Base-by-base conservation (phyloP, 2,888 invertebrate species). In the Phrixothrix hirtus region DNA sequence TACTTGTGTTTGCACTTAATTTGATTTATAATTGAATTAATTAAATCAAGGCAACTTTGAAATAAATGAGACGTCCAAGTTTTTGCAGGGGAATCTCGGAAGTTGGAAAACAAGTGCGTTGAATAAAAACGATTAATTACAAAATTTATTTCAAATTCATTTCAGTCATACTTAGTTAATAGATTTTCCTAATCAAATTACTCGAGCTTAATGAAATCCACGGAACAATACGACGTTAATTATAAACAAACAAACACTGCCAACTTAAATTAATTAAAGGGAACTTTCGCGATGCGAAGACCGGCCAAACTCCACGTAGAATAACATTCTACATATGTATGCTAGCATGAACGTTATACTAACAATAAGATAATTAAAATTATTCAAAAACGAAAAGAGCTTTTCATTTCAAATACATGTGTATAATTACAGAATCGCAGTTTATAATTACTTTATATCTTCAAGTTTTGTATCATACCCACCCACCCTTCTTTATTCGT, bases 121-220 rank as follows among this genome's bases (percentile, higher is more conserved):
- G 64, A 64, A 69, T 66, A 70, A 72, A 71, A 70, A 65, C 69
- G 66, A 70, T 71, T 71, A 72, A 71, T 71, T 70, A 69, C 66
- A 61, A 65, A 72, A 70, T 71, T 68, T 69, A 70, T 70, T 71
- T 66, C 62, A 61, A 67, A 66, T 67, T 67, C 66, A 66, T 70
- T 66, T 64, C 64, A 65, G 67, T 68, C 67, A 69, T 67, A 65
- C 62, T 65, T 60, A 68, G 67, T 70, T 69, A 69, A 70, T 70
- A 70, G 70, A 66, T 68, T 71, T 55, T 69, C 65, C 66, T 71
- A 71, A 72, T 72, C 70, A 69, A 70, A 70, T 71, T 70, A 66
- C 67, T 65, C 63, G 61, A 61, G 64, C 66, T 64, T 70, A 69
- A 72, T 71, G 70, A 71, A 71, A 70, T 70, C 67, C 69, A 70